Conservation (phyloP, 2,888 invertebrate species). For the Psylliodes chrysocephalus region DNA sequence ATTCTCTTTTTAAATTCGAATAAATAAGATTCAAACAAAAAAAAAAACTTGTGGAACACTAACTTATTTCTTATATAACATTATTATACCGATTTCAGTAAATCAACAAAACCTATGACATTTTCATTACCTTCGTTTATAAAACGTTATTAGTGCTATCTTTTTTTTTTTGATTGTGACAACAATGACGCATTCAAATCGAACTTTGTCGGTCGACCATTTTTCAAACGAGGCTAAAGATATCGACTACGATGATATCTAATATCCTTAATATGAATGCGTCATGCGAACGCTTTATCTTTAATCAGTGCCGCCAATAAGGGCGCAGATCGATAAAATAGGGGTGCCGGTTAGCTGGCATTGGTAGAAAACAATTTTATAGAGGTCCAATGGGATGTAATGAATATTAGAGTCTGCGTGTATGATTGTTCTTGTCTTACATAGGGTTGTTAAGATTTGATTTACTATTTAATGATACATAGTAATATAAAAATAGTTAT, state of each 20-base stretch:
- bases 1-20: too few species aligned
- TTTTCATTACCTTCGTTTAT: conserved; percentile 1
- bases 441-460: not conserved
- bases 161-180: not conserved
- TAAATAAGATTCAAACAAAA: too few species aligned
- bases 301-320: conserved; percentile 33
- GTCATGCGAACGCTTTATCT: conserved; percentile 31
- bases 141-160: not conserved
- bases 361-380: conserved; percentile 24
- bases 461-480: too few species aligned
- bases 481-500: too few species aligned
- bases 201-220: conserved; percentile 40
- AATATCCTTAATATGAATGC: conserved; percentile 25
- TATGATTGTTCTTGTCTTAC: not conserved
- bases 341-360: conserved; percentile 25
- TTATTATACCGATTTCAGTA: not conserved
- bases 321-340: conserved; percentile 36
- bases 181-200: conserved; percentile 20
- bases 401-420: not conserved
- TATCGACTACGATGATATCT: conserved; percentile 37
- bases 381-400: conserved; percentile 17
- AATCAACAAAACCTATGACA: not conserved
- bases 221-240: conserved; percentile 36
- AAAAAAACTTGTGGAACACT: too few species aligned
- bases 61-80: too few species aligned